These are phyloP conservation scores for Bombycilla garrulus DNA, from an alignment of 2,113 vertebrate genomes.

Conservation along the genomic window DNA sequence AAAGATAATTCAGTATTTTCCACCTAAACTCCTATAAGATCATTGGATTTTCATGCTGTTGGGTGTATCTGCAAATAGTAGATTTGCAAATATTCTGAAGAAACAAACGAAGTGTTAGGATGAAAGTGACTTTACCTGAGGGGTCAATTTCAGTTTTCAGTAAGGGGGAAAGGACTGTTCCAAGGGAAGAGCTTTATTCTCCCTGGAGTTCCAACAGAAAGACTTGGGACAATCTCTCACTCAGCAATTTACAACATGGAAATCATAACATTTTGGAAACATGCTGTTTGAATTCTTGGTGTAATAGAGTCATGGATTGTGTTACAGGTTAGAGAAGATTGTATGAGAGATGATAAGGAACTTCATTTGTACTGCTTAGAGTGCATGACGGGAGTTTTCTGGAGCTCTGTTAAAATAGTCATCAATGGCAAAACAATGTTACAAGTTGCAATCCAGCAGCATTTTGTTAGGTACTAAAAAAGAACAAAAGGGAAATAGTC, in stretches of 20 bases:
- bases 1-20: neutral
- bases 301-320: neutral
- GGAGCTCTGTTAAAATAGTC: neutral
- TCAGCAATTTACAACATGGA: neutral
- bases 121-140: neutral
- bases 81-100: neutral
- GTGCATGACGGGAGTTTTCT: neutral
- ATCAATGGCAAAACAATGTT: neutral
- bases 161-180: neutral
- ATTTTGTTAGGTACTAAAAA: neutral
- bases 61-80: neutral
- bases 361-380: neutral
- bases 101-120: neutral
- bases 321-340: neutral
- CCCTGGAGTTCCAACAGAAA: neutral
- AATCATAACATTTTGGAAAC: neutral
- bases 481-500: neutral
- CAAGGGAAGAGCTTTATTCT: neutral
- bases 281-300: neutral
- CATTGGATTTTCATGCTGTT: neutral
- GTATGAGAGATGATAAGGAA: neutral
- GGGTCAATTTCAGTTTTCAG: neutral
- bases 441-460: neutral
- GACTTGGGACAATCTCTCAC: neutral
- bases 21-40: neutral